Conservation (phyloP, 2,888 invertebrate species). For the Falcaria lacertinaria region DNA sequence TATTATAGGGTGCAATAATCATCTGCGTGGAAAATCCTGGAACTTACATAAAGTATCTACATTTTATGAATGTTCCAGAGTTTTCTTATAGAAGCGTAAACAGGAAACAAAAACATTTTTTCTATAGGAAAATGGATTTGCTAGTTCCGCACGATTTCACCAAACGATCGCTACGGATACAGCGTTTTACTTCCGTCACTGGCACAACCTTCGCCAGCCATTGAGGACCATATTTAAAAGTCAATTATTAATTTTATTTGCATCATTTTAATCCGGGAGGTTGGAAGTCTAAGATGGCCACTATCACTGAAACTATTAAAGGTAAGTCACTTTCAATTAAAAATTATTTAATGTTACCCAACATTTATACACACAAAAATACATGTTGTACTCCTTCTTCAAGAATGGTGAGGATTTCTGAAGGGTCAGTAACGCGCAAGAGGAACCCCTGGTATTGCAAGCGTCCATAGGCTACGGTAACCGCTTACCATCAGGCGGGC, state of each 20-base stretch:
- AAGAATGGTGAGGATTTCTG: no score
- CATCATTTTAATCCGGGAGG: slow-evolving; percentile 43
- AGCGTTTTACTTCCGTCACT: slow-evolving; percentile 38
- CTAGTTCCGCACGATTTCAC: slow-evolving; percentile 46
- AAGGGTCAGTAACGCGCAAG: no score
- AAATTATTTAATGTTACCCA: not conserved
- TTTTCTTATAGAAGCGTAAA: not conserved
- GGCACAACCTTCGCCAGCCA: slow-evolving; percentile 31
- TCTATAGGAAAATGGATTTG: slow-evolving; percentile 22
- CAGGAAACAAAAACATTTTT: slow-evolving; percentile 9
- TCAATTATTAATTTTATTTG: slow-evolving; percentile 48
- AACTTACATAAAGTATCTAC: no score
- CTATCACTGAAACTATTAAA: slow-evolving; percentile 49
- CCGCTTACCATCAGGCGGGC: no score
- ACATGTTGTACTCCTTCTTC: no score
- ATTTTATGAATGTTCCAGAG: no score
- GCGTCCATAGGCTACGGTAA: no score
- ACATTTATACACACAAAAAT: no score
- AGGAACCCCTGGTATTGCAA: no score
- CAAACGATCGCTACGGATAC: slow-evolving; percentile 26
- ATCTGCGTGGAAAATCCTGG: no score
- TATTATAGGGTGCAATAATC: no score
- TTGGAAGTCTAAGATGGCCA: slow-evolving; percentile 40
- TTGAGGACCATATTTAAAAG: slow-evolving; percentile 54
- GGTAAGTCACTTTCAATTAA: slow-evolving; percentile 26